These are phyloP conservation scores for Sarcophaga bullata DNA, from an alignment of 1,140 invertebrate species.

Conservation along the genomic window DNA sequence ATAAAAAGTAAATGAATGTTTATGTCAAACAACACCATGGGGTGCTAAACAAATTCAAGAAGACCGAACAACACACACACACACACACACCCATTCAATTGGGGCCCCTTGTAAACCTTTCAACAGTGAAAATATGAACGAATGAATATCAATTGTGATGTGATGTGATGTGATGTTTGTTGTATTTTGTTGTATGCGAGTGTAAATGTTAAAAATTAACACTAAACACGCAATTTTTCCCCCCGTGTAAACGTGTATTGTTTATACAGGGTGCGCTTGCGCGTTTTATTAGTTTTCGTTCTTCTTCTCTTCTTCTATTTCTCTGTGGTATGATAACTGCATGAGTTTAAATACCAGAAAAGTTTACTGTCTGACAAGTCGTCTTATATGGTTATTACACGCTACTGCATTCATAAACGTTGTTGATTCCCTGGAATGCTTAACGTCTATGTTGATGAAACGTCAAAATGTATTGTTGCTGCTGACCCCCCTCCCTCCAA, in stretches of 20 bases:
- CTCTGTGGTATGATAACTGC: neutral
- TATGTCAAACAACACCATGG: constrained; percentile 20
- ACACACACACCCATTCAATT: neutral
- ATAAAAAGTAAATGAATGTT: constrained; percentile 14
- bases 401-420: constrained; percentile 23
- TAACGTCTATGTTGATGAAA: constrained; percentile 11
- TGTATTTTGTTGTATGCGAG: neutral
- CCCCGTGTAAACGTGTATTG: neutral
- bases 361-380: constrained; percentile 17
- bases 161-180: neutral
- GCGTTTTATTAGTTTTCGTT: neutral
- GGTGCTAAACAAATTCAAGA: constrained; percentile 6
- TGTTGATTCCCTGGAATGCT: constrained; percentile 29
- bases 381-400: constrained; percentile 37
- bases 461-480: neutral
- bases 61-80: too few species aligned
- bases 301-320: neutral
- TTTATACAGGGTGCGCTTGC: constrained; percentile 11
- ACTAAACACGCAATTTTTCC: neutral
- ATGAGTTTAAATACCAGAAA: constrained; percentile 4
- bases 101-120: constrained; percentile 4
- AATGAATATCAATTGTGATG: neutral
- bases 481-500: neutral
- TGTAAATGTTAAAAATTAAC: neutral
- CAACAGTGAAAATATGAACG: constrained; percentile 6